These are phyloP conservation scores for Antigone vipio DNA, from an alignment of 2,113 vertebrate species.

Conservation along the genomic window DNA sequence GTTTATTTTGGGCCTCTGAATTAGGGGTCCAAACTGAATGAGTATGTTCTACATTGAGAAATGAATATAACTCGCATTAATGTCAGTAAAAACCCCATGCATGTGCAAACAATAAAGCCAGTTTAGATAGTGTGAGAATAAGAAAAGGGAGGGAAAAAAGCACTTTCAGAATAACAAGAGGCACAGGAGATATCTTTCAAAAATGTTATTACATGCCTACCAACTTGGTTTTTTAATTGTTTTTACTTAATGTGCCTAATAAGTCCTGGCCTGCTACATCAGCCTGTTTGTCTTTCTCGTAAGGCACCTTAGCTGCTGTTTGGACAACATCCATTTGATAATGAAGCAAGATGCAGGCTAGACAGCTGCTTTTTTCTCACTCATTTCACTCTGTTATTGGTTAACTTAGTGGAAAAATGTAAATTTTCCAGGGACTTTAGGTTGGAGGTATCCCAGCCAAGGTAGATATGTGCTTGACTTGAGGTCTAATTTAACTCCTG, in stretches of 20 bases:
- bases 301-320: slow-evolving; percentile 43
- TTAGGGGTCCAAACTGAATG: neutral
- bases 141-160: accelerated
- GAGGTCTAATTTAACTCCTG: slow-evolving; percentile 94
- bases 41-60: neutral
- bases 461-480: slow-evolving; percentile 83
- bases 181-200: neutral
- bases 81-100: neutral
- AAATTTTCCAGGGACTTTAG: slow-evolving; percentile 90
- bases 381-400: slow-evolving; percentile 95
- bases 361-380: slow-evolving; percentile 95
- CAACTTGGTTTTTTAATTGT: neutral
- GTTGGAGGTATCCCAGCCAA: slow-evolving; percentile 82
- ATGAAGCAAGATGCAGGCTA: slow-evolving; percentile 77
- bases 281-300: neutral
- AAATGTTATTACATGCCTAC: neutral
- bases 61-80: neutral
- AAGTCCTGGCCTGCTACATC: neutral
- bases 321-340: slow-evolving; percentile 61
- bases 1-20: neutral
- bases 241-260: neutral
- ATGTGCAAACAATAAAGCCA: neutral
- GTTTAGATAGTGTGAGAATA: neutral
- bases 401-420: slow-evolving; percentile 95
- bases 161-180: neutral